Percentiles rank a stretch among this genome's conserved stretches.
Evolutionary conservation across 2,888 invertebrate species (phyloP).

Genomic region (Heterodera filipjevi): DNA sequence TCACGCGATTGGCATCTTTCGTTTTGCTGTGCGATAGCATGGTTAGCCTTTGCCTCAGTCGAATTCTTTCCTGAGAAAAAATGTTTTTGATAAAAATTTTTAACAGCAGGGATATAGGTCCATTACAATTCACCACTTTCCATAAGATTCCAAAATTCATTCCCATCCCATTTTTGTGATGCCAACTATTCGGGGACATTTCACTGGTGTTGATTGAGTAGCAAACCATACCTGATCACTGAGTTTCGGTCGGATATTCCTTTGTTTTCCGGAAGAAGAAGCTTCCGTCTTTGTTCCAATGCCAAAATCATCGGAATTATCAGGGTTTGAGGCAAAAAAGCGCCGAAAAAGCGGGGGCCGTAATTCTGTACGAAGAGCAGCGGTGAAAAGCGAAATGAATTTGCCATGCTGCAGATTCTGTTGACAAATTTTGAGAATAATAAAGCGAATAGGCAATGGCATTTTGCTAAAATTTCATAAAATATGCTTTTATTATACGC

Average conservation of each 20-base stretch:
- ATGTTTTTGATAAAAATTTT: neutral
- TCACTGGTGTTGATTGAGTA: too few species aligned
- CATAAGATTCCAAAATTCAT: neutral
- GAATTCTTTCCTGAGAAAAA: neutral
- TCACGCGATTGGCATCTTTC: conserved; percentile 26
- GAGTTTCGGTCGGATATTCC: neutral
- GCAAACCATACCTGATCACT: neutral
- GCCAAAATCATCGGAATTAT: neutral
- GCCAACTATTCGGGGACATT: neutral
- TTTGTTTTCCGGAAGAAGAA: neutral
- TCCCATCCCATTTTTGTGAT: neutral
- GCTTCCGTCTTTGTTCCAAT: neutral
- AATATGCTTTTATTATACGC: too few species aligned
- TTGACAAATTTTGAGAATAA: neutral
- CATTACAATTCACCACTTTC: too few species aligned
- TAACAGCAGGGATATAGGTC: too few species aligned
- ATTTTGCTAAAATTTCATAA: neutral
- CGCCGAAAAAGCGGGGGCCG: neutral
- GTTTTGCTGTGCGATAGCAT: conserved; percentile 11
- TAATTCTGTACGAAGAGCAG: neutral
- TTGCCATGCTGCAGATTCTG: neutral
- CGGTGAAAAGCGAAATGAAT: neutral
- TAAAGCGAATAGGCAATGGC: neutral
- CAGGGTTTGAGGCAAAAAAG: neutral
- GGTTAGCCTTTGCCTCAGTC: conserved; percentile 22